Evolutionary conservation across 2,113 vertebrate genomes (phyloP).

Genomic region (Tinamus guttatus): DNA sequence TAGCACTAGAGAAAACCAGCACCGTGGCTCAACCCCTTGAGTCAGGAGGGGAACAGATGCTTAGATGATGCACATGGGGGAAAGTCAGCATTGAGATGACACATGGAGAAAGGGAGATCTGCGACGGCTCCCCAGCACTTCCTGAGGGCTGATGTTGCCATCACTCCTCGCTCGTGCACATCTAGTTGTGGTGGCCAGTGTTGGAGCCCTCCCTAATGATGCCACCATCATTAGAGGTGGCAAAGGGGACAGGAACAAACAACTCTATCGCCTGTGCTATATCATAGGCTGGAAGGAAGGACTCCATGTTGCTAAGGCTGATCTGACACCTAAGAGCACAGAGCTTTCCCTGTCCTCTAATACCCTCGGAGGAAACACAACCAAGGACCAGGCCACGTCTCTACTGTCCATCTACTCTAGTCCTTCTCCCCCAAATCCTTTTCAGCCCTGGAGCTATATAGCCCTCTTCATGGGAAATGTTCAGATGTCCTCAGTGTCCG

Average conservation of each 20-base stretch:
- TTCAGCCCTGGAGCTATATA: fast-evolving
- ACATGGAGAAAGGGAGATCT: too few relatives aligned
- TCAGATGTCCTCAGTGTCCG: background rate
- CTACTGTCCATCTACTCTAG: background rate
- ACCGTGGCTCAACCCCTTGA: background rate
- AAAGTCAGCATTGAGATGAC: background rate
- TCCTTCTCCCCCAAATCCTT: background rate
- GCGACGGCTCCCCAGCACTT: too few relatives aligned
- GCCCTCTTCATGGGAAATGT: background rate
- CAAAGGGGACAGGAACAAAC: too few relatives aligned
- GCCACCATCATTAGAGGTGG: too few relatives aligned
- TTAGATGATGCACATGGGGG: fast-evolving
- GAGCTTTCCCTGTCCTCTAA: too few relatives aligned
- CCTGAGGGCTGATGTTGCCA: background rate
- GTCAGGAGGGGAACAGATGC: background rate
- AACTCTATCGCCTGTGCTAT: too few relatives aligned
- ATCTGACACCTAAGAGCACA: background rate
- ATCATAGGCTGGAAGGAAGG: too few relatives aligned
- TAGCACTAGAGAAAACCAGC: background rate
- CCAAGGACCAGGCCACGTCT: background rate
- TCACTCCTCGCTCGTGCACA: background rate
- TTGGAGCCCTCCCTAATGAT: too few relatives aligned
- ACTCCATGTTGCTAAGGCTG: too few relatives aligned
- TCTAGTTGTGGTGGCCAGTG: too few relatives aligned
- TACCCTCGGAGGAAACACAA: background rate